Evolutionary conservation across 2,797 vertebrate genomes (phyloP).

Genomic region (Arctocebus calabarensis): DNA sequence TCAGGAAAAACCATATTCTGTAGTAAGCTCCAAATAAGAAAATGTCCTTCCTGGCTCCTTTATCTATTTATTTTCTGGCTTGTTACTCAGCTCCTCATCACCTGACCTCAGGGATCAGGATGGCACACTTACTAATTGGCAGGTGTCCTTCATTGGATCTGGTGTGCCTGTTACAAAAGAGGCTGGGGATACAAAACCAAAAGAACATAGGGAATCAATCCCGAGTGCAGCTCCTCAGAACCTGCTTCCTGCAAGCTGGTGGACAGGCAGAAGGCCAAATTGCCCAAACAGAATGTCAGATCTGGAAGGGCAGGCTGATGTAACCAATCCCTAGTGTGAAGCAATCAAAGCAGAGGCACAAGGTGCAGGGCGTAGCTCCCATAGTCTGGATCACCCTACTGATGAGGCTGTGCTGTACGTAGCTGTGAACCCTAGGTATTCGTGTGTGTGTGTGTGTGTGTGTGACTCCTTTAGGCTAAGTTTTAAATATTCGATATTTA

Average conservation of each 20-base stretch:
- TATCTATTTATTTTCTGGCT: neutral
- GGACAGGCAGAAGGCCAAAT: neutral
- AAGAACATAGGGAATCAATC: neutral
- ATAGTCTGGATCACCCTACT: neutral
- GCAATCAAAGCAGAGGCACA: neutral
- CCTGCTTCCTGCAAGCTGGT: neutral
- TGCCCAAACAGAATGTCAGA: neutral
- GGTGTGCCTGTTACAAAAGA: neutral
- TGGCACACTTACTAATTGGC: neutral
- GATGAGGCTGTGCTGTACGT: neutral
- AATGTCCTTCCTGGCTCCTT: neutral
- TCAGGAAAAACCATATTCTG: conserved; percentile 56
- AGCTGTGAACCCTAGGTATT: neutral
- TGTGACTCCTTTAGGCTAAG: neutral
- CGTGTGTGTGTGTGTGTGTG: neutral
- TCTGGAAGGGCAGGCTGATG: neutral
- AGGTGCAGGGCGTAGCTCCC: neutral
- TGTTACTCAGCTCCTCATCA: neutral
- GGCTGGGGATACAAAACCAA: neutral
- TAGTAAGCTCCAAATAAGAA: neutral
- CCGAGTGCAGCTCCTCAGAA: neutral
- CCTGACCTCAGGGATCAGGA: neutral
- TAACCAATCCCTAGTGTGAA: neutral
- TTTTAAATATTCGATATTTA: conserved; percentile 40
- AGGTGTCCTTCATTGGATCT: neutral